phyloP scores from a whole-genome alignment of 2,113 vertebrate genomes.

The Polypterus senegalus region DNA sequence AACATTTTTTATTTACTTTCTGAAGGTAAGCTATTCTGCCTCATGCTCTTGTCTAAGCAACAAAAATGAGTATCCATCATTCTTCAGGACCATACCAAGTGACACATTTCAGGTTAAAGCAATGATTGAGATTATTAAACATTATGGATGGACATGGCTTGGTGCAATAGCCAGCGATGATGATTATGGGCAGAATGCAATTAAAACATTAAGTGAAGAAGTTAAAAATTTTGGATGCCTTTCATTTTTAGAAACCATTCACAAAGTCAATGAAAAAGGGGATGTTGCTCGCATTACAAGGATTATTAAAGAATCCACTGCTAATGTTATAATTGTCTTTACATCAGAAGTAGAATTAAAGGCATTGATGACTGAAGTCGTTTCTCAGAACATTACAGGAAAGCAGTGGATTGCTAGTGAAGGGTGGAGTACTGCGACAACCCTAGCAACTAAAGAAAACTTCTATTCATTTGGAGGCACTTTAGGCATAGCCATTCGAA shows the following conservation, averaged over 20 bases:
- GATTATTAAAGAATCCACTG: slow-evolving; percentile 3
- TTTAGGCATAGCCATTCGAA: slow-evolving; percentile 3
- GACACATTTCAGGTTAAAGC: slow-evolving; percentile 7
- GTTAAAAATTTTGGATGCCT: neutral
- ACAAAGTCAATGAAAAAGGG: neutral
- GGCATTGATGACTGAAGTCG: neutral
- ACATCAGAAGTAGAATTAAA: neutral
- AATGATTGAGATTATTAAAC: neutral
- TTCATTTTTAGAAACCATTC: slow-evolving; percentile 6
- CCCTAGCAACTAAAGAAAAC: slow-evolving; percentile 1
- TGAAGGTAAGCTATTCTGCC: slow-evolving; percentile 7
- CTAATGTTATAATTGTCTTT: slow-evolving; percentile 7
- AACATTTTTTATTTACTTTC: neutral
- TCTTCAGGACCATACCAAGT: slow-evolving; percentile 10
- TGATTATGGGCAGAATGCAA: slow-evolving; percentile 8
- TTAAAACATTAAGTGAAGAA: neutral
- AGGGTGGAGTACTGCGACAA: slow-evolving; percentile 1
- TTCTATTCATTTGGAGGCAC: neutral
- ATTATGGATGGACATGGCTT: slow-evolving; percentile 9
- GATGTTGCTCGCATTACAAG: neutral
- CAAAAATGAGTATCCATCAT: slow-evolving; percentile 5
- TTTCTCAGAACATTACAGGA: slow-evolving; percentile 2
- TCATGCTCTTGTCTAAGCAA: slow-evolving; percentile 10
- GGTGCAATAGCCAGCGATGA: slow-evolving; percentile 4
- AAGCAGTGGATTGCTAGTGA: slow-evolving; percentile 6